Base-by-base conservation (phyloP, 2,797 vertebrate genomes). In the Jordanella pulchra region DNA sequence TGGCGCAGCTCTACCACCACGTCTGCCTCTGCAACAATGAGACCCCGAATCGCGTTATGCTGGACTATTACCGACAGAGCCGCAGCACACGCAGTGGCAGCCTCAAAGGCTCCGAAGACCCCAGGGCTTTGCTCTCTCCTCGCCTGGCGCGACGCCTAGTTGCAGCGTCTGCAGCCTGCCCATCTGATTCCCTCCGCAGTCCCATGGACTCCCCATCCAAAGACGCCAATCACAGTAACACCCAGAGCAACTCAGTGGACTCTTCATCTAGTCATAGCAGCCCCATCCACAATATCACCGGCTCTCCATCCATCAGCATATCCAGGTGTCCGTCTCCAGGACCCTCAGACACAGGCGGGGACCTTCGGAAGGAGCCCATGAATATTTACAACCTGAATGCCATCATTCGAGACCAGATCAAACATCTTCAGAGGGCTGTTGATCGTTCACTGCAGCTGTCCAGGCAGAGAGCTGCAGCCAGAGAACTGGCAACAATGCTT, bases 301-400 rank as follows among this genome's bases (percentile, higher is more conserved):
- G 96, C 75, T 97, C 97, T 73, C 95, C 96, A 0, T 91, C 94
- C 80, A 93, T 96, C 88, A 94, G 91, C 73, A 90, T 95, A 84
- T 93, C 90, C 7, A 94, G 94, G 1, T 96, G 96, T 47, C 93
- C 95, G 1, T 97, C 97, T 48, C 94, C 95, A 0, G 92, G 93
- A 48, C 94, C 95, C 1, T 76, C 84, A 7, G 97, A 99, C 75
- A 80, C 85, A 2, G 93, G 92, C 0, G 96, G 95, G 67, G 98
- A 99, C 92, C 95, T 98, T 84, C 95, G 98, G 53, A 97, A 96
- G 88, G 98, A 99, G 92, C 98, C 98, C 15, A 98, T 99, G 97
- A 99, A 99, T 84, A 98, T 99, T 93, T 98, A 98, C 90, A 99
- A 99, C 95, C 95, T 99, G 83, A 99, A 99, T 30, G 97, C 97